Base-by-base conservation (phyloP, 2,113 vertebrate genomes). In the Coturnix japonica region DNA sequence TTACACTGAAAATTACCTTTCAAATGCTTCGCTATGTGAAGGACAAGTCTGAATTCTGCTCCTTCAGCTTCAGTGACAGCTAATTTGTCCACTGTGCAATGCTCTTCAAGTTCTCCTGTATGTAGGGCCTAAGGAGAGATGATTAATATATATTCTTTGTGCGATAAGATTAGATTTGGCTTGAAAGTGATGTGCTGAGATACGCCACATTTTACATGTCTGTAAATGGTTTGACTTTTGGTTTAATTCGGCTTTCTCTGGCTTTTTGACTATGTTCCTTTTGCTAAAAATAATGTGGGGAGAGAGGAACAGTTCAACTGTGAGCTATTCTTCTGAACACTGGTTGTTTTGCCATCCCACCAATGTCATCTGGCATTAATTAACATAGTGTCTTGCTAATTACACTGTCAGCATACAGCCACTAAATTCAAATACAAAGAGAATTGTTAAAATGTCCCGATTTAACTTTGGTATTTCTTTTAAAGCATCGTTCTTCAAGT, bases 331-430 rank as follows among this genome's bases (percentile, higher is more conserved):
- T 90, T 93, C 57, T 81, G 88, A 93, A 84, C 91, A 73, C 47
- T 75, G 61, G 23, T 83, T 72, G 73, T 85, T 91, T 93, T 91
- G 61, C 82, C 41, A 72, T 94, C 53, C 80, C 65, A 57, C 69
- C 80, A 77, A 74, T 81, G 61, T 88, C 91, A 95, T 87, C 92
- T 95, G 95, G 93, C 65, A 88, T 90, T 90, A 93, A 91, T 88
- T 95, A 95, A 81, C 86, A 91, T 90, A 87, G 80, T 73, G 72
- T 78, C 76, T 92, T 90, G 47, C 76, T 95, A 95, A 96, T 95
- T 91, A 95, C 71, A 94, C 72, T 93, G 88, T 88, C 88, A 95
- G 76, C 88, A 71, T 71, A 86, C 37, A 93, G 47, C 47, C 65
- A 82, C 85, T 79, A 81, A 91, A 88, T 94, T 95, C 88, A 95